Evolutionary conservation across 2,888 invertebrate genomes (phyloP).

Genomic region (Platerodrilus igneus): DNA sequence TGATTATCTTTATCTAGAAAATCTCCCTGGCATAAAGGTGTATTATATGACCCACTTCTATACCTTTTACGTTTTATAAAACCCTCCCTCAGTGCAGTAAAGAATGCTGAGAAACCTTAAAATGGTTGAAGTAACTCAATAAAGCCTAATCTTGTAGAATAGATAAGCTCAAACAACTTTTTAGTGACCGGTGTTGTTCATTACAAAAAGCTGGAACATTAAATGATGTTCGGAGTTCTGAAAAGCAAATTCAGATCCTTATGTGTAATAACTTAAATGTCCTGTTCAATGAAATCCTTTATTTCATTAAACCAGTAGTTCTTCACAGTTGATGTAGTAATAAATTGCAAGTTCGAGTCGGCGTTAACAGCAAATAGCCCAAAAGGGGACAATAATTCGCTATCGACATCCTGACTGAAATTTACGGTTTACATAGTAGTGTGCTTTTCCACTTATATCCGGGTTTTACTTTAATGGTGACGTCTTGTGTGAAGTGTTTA

Average conservation of each 20-base stretch:
- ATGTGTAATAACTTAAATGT: too few relatives aligned
- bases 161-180: constrained; percentile 14
- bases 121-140: constrained; percentile 12
- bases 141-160: constrained; percentile 18
- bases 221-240: too few relatives aligned
- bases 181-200: constrained; percentile 10
- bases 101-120: too few relatives aligned
- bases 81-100: too few relatives aligned
- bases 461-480: constrained; percentile 33
- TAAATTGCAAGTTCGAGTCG: constrained; percentile 41
- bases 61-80: too few relatives aligned
- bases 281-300: constrained; percentile 28
- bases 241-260: too few relatives aligned
- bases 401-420: constrained; percentile 39
- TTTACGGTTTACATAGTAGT: constrained; percentile 31
- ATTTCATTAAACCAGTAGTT: constrained; percentile 34
- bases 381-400: constrained; percentile 45
- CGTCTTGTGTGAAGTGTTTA: constrained; percentile 27
- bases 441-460: constrained; percentile 22
- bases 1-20: too few relatives aligned
- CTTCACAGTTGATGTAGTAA: constrained; percentile 39
- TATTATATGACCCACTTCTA: too few relatives aligned
- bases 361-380: constrained; percentile 46
- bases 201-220: too few relatives aligned
- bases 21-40: too few relatives aligned